Percentiles rank a stretch among this genome's conserved stretches.
Evolutionary conservation across 2,888 invertebrate genomes (phyloP).

Genomic region (Diaphora mendica): DNA sequence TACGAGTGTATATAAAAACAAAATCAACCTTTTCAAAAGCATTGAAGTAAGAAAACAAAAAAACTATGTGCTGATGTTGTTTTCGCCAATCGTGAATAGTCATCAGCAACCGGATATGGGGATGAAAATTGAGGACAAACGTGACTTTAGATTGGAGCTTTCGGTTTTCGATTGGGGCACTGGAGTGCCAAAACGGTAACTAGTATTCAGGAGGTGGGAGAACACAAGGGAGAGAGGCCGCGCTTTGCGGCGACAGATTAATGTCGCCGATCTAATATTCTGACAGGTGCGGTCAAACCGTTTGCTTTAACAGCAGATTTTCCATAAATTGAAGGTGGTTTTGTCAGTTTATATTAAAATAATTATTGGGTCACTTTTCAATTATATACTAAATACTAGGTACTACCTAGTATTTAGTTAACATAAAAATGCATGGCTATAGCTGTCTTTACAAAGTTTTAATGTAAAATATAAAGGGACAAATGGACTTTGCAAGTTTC

Average conservation of each 20-base stretch:
- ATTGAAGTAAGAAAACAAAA: not conserved
- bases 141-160: constrained; percentile 74
- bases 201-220: constrained; percentile 16
- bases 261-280: constrained; percentile 81
- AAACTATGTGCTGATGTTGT: not conserved
- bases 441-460: not conserved
- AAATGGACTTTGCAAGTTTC: not conserved
- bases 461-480: not conserved
- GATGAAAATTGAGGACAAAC: constrained; percentile 72
- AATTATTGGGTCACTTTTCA: not conserved
- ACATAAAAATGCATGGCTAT: too few relatives aligned
- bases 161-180: constrained; percentile 75
- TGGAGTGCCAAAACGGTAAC: constrained; percentile 12
- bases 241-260: constrained; percentile 69
- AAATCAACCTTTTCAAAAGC: not conserved
- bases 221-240: constrained; percentile 21
- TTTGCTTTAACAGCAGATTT: constrained; percentile 29
- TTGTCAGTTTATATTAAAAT: not conserved
- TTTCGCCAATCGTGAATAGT: constrained; percentile 7
- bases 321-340: constrained; percentile 38
- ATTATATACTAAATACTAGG: too few relatives aligned
- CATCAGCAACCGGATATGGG: constrained; percentile 70
- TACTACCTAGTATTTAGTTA: too few relatives aligned
- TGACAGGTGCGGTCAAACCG: constrained; percentile 72
- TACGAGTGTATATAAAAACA: not conserved